Evolutionary conservation across 1,140 invertebrate species (phyloP).

Genomic region (Vollenhovia emeryi): DNA sequence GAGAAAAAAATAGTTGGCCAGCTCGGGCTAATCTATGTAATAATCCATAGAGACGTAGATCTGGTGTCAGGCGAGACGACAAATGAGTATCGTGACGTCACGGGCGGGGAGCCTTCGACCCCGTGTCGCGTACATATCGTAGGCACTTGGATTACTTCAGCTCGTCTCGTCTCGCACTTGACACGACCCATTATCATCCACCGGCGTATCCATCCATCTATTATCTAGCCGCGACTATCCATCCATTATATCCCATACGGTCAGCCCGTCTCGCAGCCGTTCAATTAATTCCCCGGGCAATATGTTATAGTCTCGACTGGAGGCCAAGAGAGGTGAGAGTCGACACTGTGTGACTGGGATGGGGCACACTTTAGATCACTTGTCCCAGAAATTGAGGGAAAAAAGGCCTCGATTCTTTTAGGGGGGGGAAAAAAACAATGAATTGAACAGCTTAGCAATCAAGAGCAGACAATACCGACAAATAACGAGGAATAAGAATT

Average conservation of each 20-base stretch:
- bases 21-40: background rate
- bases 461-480: background rate
- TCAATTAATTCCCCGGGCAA: slow-evolving; percentile 80
- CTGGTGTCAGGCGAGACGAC: background rate
- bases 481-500: background rate
- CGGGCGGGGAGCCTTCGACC: slow-evolving; percentile 32
- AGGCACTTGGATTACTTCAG: slow-evolving; percentile 55
- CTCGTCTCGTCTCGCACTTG: slow-evolving; percentile 55
- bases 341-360: background rate
- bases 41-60: background rate
- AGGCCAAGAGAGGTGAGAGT: background rate
- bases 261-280: slow-evolving; percentile 69
- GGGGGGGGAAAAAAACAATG: background rate
- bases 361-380: background rate
- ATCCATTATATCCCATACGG: slow-evolving; percentile 76
- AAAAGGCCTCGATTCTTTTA: background rate
- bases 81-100: slow-evolving; percentile 28
- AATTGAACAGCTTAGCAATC: background rate
- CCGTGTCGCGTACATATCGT: slow-evolving; percentile 32
- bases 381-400: background rate
- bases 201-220: slow-evolving; percentile 76
- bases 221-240: slow-evolving; percentile 72
- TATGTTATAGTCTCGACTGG: slow-evolving; percentile 58
- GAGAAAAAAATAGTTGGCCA: background rate
- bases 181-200: slow-evolving; percentile 66